Conservation (phyloP, 2,113 vertebrate species). For the Chiloscyllium plagiosum region DNA sequence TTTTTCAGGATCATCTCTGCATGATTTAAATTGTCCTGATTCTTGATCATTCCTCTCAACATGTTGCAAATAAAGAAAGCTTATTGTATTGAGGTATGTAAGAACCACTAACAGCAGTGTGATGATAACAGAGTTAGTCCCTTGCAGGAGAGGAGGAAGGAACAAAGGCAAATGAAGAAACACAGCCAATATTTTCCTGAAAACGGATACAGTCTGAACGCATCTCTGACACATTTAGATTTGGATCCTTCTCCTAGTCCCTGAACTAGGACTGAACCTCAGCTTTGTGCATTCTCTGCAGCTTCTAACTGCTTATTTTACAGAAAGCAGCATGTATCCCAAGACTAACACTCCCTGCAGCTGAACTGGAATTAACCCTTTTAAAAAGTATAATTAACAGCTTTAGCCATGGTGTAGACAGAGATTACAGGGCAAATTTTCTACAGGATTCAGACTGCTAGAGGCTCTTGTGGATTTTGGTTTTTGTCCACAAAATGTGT, state of each 20-base stretch:
- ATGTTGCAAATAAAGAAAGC: background rate
- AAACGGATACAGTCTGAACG: background rate
- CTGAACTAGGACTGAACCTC: background rate
- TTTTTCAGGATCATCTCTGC: background rate
- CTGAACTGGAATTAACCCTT: background rate
- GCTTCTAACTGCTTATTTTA: constrained; percentile 24
- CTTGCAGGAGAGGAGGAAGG: background rate
- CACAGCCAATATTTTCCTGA: background rate
- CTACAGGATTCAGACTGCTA: background rate
- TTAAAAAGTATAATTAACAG: constrained; percentile 31
- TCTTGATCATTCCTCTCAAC: no score
- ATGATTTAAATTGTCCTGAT: background rate
- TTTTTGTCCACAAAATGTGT: constrained; percentile 3
- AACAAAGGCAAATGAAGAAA: background rate
- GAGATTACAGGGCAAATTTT: constrained; percentile 1
- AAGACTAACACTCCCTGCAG: constrained; percentile 7
- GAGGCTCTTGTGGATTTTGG: background rate
- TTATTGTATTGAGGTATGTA: background rate
- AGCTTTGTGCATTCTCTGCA: background rate
- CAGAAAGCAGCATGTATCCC: background rate
- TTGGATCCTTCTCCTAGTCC: background rate
- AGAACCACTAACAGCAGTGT: background rate
- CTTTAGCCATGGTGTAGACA: constrained; percentile 30
- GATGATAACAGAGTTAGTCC: background rate
- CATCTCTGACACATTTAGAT: background rate